phyloP scores from a whole-genome alignment of 2,888 invertebrate genomes.

The Pelosia muscerda region DNA sequence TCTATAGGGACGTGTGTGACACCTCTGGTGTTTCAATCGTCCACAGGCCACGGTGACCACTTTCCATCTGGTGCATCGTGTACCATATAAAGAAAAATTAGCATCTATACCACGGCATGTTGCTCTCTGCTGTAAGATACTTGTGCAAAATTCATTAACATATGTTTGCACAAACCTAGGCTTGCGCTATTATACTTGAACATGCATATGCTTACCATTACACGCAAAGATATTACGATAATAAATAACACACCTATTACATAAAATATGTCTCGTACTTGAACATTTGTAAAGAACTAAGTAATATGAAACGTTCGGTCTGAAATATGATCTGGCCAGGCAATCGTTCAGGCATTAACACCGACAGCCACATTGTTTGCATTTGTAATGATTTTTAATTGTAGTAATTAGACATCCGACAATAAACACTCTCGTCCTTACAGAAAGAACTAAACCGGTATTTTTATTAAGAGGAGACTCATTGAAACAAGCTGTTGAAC shows the following conservation, averaged over 20 bases:
- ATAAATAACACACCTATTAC: background rate
- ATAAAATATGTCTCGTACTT: background rate
- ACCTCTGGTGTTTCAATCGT: too few relatives aligned
- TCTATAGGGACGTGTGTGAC: too few relatives aligned
- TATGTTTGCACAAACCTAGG: too few relatives aligned
- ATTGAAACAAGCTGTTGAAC: background rate
- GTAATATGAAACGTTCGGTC: constrained; percentile 8
- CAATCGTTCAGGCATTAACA: constrained; percentile 6
- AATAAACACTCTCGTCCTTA: background rate
- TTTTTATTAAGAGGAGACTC: background rate
- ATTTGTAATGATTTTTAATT: background rate
- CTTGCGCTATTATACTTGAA: too few relatives aligned
- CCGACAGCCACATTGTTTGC: background rate
- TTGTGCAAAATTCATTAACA: too few relatives aligned
- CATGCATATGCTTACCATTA: too few relatives aligned
- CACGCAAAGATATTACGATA: background rate
- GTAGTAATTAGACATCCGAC: background rate
- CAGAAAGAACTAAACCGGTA: background rate
- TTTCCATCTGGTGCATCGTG: too few relatives aligned
- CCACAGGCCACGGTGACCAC: too few relatives aligned
- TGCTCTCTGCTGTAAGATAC: too few relatives aligned
- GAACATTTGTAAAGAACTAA: background rate
- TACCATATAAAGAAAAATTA: too few relatives aligned
- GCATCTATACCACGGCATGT: too few relatives aligned
- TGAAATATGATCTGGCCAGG: constrained; percentile 9